These are phyloP conservation scores for Nematostella vectensis DNA, from an alignment of 92 coral and sea anemone species.

Conservation along the genomic window DNA sequence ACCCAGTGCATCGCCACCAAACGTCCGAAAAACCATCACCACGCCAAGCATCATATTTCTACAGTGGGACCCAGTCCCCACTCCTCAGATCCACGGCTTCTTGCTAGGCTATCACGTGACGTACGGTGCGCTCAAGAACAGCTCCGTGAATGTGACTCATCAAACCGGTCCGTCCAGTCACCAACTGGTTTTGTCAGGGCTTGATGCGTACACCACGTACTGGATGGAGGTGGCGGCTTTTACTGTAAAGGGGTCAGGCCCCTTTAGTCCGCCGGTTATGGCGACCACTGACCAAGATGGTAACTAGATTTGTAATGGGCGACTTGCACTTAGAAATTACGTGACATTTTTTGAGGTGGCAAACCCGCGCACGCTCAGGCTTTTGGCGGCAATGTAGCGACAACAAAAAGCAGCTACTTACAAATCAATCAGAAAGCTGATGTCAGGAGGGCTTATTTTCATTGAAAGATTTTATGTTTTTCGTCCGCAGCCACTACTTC, in stretches of 20 bases:
- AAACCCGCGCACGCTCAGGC: too few relatives aligned
- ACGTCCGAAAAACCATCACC: not conserved
- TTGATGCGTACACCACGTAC: not conserved
- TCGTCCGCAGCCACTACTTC: too few relatives aligned
- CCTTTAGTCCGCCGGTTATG: not conserved
- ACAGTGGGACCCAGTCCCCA: constrained; percentile 1
- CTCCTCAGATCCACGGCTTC: not conserved
- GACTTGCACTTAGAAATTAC: too few relatives aligned
- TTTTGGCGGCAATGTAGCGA: too few relatives aligned
- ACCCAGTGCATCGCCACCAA: constrained; percentile 1
- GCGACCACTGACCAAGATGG: too few relatives aligned
- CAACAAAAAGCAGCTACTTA: too few relatives aligned
- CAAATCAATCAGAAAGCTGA: too few relatives aligned
- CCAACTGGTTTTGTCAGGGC: not conserved
- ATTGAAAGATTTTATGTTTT: too few relatives aligned
- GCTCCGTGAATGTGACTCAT: not conserved
- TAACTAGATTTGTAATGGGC: too few relatives aligned
- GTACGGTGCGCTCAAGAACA: not conserved
- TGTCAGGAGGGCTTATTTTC: too few relatives aligned
- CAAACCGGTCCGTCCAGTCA: not conserved
- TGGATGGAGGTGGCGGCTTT: not conserved
- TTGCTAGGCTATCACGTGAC: not conserved
- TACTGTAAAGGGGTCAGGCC: not conserved
- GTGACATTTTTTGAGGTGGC: too few relatives aligned
- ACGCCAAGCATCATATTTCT: constrained; percentile 4